These are phyloP conservation scores for Apodemus speciosus DNA, from an alignment of 2,113 vertebrate genomes.

Conservation along the genomic window DNA sequence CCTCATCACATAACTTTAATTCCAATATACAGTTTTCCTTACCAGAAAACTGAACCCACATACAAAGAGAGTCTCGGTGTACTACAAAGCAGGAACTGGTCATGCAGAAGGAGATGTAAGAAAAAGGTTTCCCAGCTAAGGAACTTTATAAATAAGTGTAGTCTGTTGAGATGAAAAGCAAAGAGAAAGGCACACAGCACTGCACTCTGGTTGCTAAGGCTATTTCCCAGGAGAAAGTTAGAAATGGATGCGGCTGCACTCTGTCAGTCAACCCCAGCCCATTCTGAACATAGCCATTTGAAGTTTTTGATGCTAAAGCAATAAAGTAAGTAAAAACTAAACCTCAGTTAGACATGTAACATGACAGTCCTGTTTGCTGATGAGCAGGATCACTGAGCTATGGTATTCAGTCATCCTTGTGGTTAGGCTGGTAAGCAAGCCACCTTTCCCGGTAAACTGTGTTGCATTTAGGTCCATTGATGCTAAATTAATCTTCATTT, in stretches of 20 bases:
- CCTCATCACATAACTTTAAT: background rate
- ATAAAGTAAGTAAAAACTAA: background rate
- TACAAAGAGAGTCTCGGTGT: background rate
- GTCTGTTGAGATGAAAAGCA: background rate
- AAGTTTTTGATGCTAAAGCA: background rate
- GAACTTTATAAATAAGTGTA: background rate
- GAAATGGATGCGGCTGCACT: background rate
- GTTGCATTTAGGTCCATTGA: background rate
- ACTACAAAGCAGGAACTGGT: background rate
- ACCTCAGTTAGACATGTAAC: background rate
- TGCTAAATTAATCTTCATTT: background rate
- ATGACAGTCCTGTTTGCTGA: rapidly evolving
- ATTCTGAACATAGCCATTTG: background rate
- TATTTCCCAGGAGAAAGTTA: background rate
- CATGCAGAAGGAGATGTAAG: background rate
- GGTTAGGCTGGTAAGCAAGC: background rate
- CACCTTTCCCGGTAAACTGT: background rate
- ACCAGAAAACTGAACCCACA: background rate
- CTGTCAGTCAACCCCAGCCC: no score
- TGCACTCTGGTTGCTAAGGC: background rate
- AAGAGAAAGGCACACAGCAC: background rate
- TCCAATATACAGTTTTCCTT: background rate
- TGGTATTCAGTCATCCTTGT: rapidly evolving
- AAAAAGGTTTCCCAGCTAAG: background rate
- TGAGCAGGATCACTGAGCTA: background rate